Percentiles rank a stretch among this genome's conserved stretches.
Evolutionary conservation across 2,888 invertebrate species (phyloP).

Genomic region (Elgonia sp.): DNA sequence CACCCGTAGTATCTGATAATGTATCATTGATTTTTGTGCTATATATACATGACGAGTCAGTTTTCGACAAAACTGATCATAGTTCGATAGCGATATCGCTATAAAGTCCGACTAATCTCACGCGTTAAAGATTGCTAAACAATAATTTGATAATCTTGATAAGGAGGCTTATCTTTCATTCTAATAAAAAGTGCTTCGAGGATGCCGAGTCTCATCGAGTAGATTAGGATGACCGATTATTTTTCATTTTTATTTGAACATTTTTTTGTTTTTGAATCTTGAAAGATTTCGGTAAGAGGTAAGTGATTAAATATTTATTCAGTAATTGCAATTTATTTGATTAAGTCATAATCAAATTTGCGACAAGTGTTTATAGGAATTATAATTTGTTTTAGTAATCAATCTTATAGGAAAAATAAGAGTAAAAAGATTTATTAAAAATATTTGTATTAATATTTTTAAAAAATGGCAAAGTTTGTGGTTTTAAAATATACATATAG

Average conservation of each 20-base stretch:
- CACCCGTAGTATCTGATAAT: constrained; percentile 18
- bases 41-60: not conserved
- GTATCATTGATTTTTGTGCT: constrained; percentile 38
- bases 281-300: too few relatives aligned
- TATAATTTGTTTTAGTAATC: too few relatives aligned
- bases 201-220: constrained; percentile 8
- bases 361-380: too few relatives aligned
- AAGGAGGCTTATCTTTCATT: constrained; percentile 20
- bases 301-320: too few relatives aligned
- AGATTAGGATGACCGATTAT: constrained; percentile 36
- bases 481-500: too few relatives aligned
- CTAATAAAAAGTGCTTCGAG: not conserved
- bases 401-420: too few relatives aligned
- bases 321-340: too few relatives aligned
- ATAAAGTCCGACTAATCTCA: too few relatives aligned
- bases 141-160: constrained; percentile 23
- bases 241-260: constrained; percentile 16
- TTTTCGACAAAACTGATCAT: constrained; percentile 18
- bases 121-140: constrained; percentile 31
- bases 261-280: not conserved
- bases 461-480: too few relatives aligned
- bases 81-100: constrained; percentile 31
- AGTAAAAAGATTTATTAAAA: too few relatives aligned
- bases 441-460: too few relatives aligned
- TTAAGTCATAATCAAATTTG: too few relatives aligned